Percentiles rank a stretch among this genome's conserved stretches.
phyloP scores from a whole-genome alignment of 1,140 invertebrate species.

The Bombus difficillimus region DNA sequence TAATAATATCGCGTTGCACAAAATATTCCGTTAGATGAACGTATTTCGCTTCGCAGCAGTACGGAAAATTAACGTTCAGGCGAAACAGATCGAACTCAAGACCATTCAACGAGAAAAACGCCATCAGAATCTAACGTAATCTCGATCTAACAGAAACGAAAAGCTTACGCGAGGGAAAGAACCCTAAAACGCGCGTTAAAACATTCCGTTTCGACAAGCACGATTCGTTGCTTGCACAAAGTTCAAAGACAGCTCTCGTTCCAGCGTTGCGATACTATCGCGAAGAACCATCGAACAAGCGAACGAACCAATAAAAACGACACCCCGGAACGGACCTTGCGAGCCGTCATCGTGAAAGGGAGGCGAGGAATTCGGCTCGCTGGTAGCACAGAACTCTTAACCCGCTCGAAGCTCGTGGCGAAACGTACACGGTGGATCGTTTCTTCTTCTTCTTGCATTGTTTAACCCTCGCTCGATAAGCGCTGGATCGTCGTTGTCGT shows the following conservation, averaged over 20 bases:
- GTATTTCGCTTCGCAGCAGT: too few species aligned
- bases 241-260: not conserved
- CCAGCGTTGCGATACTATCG: not conserved
- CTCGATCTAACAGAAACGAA: not conserved
- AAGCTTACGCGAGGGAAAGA: not conserved
- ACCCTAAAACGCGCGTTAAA: not conserved
- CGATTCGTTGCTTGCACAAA: not conserved
- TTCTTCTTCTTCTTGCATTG: too few species aligned
- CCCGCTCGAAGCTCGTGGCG: not conserved
- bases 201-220: not conserved
- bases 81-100: too few species aligned
- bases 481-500: too few species aligned
- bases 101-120: not conserved
- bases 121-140: not conserved
- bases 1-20: too few species aligned
- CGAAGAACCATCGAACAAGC: not conserved
- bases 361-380: not conserved
- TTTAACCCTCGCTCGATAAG: too few species aligned
- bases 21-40: too few species aligned
- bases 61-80: too few species aligned
- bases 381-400: not conserved
- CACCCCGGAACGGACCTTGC: conserved; percentile 12
- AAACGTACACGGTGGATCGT: too few species aligned
- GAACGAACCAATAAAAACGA: conserved; percentile 14
- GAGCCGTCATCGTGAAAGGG: conserved; percentile 12